Evolutionary conservation across 2,888 invertebrate genomes (phyloP).

Genomic region (Chorisops tibialis): DNA sequence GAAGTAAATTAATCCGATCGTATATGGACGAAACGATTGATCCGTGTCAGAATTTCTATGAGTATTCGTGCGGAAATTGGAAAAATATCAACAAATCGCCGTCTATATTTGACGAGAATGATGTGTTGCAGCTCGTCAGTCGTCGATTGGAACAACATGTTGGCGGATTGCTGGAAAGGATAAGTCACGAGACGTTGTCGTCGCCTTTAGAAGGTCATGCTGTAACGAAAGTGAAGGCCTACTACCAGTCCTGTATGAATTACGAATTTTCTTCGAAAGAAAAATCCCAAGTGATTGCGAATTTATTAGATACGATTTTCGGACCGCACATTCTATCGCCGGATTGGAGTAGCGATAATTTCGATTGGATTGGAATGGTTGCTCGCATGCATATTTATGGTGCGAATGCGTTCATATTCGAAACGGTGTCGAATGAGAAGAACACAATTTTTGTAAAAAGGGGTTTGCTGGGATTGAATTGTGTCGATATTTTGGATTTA

Average conservation of each 20-base stretch:
- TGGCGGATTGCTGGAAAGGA: not conserved
- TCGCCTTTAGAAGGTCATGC: not conserved
- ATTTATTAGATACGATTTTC: not conserved
- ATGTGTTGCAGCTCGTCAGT: not conserved
- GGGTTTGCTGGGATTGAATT: not conserved
- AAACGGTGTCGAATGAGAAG: not conserved
- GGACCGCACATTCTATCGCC: not conserved
- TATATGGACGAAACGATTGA: constrained; percentile 2
- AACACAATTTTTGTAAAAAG: not conserved
- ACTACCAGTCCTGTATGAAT: not conserved
- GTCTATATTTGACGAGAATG: constrained; percentile 1
- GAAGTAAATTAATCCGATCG: constrained; percentile 1
- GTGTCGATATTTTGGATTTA: not conserved
- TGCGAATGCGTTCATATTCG: not conserved
- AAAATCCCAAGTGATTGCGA: not conserved
- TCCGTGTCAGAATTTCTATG: constrained; percentile 3
- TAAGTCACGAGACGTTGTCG: not conserved
- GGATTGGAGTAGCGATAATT: not conserved
- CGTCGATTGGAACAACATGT: not conserved
- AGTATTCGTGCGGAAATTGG: constrained; percentile 15
- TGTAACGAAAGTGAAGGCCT: not conserved
- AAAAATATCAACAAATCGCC: not conserved
- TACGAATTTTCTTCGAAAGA: not conserved
- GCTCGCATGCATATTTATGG: constrained; percentile 2
- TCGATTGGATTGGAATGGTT: not conserved